Evolutionary conservation across 2,888 invertebrate genomes (phyloP).

Genomic region (Neoitamus cyanurus): DNA sequence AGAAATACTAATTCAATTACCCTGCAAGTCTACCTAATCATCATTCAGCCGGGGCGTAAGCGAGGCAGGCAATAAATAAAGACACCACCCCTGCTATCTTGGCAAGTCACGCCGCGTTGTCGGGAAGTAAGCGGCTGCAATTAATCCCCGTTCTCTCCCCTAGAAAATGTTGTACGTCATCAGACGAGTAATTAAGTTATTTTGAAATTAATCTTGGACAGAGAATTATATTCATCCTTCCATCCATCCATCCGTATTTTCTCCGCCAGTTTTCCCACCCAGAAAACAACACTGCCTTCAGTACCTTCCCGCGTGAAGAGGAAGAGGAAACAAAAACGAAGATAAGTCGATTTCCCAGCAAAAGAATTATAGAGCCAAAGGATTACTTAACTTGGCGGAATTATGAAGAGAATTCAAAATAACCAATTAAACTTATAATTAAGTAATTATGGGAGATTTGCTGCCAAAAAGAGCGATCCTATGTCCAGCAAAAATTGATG

Average conservation of each 20-base stretch:
- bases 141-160: background rate
- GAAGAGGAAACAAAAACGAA: background rate
- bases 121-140: background rate
- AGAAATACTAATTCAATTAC: background rate
- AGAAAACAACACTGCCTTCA: background rate
- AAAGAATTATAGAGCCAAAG: background rate
- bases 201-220: constrained; percentile 23
- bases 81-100: background rate
- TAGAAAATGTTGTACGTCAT: constrained; percentile 4
- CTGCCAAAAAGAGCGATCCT: background rate
- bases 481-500: background rate
- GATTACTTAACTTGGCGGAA: background rate
- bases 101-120: background rate
- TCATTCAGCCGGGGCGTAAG: background rate
- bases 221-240: background rate
- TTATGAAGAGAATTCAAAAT: background rate
- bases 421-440: constrained; percentile 5
- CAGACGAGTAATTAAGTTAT: constrained; percentile 12
- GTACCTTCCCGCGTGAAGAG: background rate
- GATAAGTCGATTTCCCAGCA: background rate
- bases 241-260: background rate
- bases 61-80: background rate
- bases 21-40: background rate
- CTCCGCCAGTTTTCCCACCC: background rate
- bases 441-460: background rate